phyloP scores from a whole-genome alignment of 2,113 vertebrate genomes.

The Entomyzon cyanotis region DNA sequence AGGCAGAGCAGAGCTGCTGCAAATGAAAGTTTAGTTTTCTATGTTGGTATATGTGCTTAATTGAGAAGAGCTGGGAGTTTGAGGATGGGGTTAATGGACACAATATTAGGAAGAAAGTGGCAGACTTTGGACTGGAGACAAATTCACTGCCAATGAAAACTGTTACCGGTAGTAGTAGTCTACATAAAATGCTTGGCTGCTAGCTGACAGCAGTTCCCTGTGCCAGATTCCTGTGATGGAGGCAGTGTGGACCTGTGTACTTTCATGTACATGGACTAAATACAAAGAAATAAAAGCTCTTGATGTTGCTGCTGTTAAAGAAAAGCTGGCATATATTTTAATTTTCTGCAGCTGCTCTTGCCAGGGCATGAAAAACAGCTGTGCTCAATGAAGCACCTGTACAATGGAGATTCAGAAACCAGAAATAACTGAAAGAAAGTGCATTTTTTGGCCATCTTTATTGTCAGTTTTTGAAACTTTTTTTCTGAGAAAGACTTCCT shows the following conservation, averaged over 20 bases:
- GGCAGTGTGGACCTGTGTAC: neutral
- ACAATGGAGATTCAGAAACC: constrained; percentile 7
- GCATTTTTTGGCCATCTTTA: neutral
- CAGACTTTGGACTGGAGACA: constrained; percentile 4
- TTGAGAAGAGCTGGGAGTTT: neutral
- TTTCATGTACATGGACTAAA: neutral
- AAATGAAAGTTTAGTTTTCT: neutral
- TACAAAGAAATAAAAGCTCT: constrained; percentile 39
- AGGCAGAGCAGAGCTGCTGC: neutral
- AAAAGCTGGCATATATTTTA: constrained; percentile 65
- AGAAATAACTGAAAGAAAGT: neutral
- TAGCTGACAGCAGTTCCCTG: neutral
- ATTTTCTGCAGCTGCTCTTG: constrained; percentile 43
- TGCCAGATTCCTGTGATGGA: constrained; percentile 44
- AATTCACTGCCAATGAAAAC: constrained; percentile 44
- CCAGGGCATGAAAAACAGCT: constrained; percentile 28
- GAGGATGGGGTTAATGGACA: neutral
- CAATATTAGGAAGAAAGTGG: neutral
- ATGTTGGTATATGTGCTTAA: neutral
- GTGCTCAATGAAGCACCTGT: constrained; percentile 6
- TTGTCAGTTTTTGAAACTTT: constrained; percentile 10
- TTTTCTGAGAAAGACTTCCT: neutral
- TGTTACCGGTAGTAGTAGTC: neutral
- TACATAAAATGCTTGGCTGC: constrained; percentile 47
- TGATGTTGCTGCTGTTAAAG: neutral